A percentile compares a stretch with the other conserved stretches of the same genome.
Conservation (phyloP, 2,888 invertebrate species). For the Watsonalla cultraria region DNA sequence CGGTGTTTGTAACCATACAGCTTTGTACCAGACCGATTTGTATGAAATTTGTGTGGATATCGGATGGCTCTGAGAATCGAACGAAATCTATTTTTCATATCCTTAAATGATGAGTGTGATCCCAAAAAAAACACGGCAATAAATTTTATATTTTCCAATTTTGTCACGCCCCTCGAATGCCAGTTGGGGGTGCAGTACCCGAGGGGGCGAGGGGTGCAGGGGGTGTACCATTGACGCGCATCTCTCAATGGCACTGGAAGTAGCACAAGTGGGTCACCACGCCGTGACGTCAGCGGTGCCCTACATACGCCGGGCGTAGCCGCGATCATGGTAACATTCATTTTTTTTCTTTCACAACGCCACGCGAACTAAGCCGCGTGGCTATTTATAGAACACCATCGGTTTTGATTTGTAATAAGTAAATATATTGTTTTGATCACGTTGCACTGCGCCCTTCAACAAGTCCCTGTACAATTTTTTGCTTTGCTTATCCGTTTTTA, state of each 20-base stretch:
- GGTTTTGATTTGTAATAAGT: slow-evolving; percentile 4
- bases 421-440: slow-evolving; percentile 6
- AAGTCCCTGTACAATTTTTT: neutral
- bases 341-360: slow-evolving; percentile 49
- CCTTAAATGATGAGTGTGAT: too few relatives aligned
- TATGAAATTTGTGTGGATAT: too few relatives aligned
- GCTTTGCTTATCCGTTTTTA: neutral
- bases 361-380: slow-evolving; percentile 11
- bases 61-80: too few relatives aligned
- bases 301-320: slow-evolving; percentile 70
- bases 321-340: slow-evolving; percentile 40
- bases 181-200: slow-evolving; percentile 35
- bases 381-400: slow-evolving; percentile 51
- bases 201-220: slow-evolving; percentile 21
- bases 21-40: too few relatives aligned
- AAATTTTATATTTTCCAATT: slow-evolving; percentile 2
- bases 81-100: too few relatives aligned
- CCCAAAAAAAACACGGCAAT: too few relatives aligned
- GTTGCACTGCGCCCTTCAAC: slow-evolving; percentile 3
- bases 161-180: slow-evolving; percentile 16
- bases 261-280: slow-evolving; percentile 69
- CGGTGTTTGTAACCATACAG: too few relatives aligned
- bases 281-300: slow-evolving; percentile 68
- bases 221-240: slow-evolving; percentile 73
- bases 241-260: slow-evolving; percentile 71